These are phyloP conservation scores for Ectemnius lituratus DNA, from an alignment of 2,888 invertebrate species.

Conservation along the genomic window DNA sequence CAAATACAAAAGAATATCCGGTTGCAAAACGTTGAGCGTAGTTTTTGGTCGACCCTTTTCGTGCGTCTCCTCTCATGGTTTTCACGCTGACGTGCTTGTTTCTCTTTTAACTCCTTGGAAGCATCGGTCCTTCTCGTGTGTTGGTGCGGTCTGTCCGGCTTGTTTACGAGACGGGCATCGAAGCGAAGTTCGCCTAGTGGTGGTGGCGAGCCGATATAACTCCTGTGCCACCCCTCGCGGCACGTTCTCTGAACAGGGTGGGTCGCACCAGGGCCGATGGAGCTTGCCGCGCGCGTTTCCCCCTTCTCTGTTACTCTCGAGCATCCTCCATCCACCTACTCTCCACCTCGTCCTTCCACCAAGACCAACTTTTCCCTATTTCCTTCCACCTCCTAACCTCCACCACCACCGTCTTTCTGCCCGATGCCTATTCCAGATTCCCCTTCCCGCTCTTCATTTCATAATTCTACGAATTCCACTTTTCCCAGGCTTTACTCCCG, in stretches of 20 bases:
- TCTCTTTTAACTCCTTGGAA: constrained; percentile 19
- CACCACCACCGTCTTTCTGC: constrained; percentile 6
- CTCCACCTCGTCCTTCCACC: constrained; percentile 45
- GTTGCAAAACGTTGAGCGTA: constrained; percentile 35
- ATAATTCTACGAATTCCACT: constrained; percentile 9
- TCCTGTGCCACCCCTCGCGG: constrained; percentile 43
- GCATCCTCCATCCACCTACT: constrained; percentile 31
- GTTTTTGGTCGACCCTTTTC: constrained; percentile 6
- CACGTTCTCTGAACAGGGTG: constrained; percentile 48
- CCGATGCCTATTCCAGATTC: not conserved
- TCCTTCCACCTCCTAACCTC: constrained; percentile 12
- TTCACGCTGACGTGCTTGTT: constrained; percentile 4
- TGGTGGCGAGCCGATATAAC: constrained; percentile 60
- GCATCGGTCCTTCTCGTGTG: constrained; percentile 38
- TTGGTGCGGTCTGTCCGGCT: constrained; percentile 61
- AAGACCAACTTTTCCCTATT: constrained; percentile 61
- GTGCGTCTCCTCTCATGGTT: not conserved
- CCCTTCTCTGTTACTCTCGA: constrained; percentile 29
- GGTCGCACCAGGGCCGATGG: constrained; percentile 37
- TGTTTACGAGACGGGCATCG: constrained; percentile 68
- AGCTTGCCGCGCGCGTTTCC: constrained; percentile 11
- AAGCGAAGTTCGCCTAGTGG: constrained; percentile 59
- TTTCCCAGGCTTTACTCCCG: not conserved
- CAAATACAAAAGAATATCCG: constrained; percentile 30
- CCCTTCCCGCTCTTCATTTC: not conserved